phyloP scores from a whole-genome alignment of 2,113 vertebrate genomes.

The Pseudorhombus dupliciocellatus region DNA sequence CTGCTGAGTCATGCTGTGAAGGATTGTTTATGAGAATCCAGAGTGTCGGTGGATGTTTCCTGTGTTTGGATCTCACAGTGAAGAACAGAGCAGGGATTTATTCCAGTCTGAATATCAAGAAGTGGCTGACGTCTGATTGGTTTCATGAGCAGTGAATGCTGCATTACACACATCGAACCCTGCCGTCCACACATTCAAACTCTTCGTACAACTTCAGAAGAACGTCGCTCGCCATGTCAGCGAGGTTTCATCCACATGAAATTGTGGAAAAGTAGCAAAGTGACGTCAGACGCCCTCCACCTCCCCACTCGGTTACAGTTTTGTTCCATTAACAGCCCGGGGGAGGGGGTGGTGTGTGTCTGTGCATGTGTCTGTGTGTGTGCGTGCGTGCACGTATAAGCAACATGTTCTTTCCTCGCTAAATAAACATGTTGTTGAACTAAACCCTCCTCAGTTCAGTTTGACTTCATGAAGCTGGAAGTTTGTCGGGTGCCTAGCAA shows the following conservation, averaged over 20 bases:
- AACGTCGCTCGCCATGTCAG: conserved; percentile 22
- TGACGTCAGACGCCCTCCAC: conserved; percentile 42
- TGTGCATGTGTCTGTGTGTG: neutral
- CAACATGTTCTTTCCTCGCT: conserved; percentile 37
- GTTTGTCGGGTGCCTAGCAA: too few species aligned
- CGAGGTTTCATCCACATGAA: conserved; percentile 47
- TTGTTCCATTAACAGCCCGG: conserved; percentile 46
- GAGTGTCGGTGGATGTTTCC: neutral
- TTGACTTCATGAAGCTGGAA: conserved; percentile 32
- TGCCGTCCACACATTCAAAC: conserved; percentile 11
- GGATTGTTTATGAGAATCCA: neutral
- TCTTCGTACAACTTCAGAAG: conserved; percentile 44
- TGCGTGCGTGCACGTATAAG: conserved; percentile 25
- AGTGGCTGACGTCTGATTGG: too few species aligned
- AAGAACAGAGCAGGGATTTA: neutral
- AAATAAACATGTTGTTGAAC: neutral
- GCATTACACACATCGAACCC: neutral
- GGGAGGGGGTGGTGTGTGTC: conserved; percentile 11
- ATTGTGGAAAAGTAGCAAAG: conserved; percentile 21
- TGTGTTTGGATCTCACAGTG: neutral
- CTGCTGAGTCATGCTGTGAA: neutral
- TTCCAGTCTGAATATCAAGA: too few species aligned
- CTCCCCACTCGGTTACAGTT: conserved; percentile 4
- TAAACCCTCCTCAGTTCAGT: conserved; percentile 22
- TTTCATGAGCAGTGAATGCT: too few species aligned